Conservation (phyloP, 2,797 vertebrate species). For the Mormyrops boulengeri region DNA sequence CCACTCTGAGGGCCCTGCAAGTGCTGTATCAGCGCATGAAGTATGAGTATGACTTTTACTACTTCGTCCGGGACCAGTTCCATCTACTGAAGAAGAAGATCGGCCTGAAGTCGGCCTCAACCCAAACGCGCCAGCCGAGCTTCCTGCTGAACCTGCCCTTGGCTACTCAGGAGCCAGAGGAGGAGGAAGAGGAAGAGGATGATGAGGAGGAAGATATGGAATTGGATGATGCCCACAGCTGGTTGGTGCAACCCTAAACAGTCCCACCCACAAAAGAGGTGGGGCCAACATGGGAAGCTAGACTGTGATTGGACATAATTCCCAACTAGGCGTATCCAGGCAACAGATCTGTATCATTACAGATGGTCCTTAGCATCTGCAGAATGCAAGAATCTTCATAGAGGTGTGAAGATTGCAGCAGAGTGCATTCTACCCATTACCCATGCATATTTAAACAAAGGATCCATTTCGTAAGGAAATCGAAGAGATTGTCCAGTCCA, state of each 20-base stretch:
- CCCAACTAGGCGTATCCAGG: conserved; percentile 36
- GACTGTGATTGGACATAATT: conserved; percentile 31
- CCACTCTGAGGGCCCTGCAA: conserved; percentile 87
- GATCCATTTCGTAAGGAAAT: background rate
- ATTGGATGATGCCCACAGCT: conserved; percentile 82
- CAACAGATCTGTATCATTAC: conserved; percentile 41
- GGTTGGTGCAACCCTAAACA: conserved; percentile 76
- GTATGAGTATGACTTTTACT: conserved; percentile 95
- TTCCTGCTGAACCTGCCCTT: conserved; percentile 75
- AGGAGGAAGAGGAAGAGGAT: conserved; percentile 75
- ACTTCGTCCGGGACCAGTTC: conserved; percentile 92
- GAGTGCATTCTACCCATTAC: background rate
- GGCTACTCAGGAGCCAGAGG: conserved; percentile 79
- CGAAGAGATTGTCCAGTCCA: conserved; percentile 13
- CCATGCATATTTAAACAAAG: conserved; percentile 8
- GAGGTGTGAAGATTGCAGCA: background rate
- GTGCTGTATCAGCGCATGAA: conserved; percentile 91
- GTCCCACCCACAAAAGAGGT: conserved; percentile 19
- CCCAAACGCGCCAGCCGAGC: conserved; percentile 58
- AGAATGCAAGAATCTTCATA: conserved; percentile 2
- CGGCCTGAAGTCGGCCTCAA: conserved; percentile 75
- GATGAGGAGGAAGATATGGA: conserved; percentile 68
- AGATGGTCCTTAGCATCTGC: conserved; percentile 17
- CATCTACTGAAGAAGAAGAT: conserved; percentile 92
- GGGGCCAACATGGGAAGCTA: conserved; percentile 3